Conservation (phyloP, 2,888 invertebrate species). For the Rhorus exstirpatorius region DNA sequence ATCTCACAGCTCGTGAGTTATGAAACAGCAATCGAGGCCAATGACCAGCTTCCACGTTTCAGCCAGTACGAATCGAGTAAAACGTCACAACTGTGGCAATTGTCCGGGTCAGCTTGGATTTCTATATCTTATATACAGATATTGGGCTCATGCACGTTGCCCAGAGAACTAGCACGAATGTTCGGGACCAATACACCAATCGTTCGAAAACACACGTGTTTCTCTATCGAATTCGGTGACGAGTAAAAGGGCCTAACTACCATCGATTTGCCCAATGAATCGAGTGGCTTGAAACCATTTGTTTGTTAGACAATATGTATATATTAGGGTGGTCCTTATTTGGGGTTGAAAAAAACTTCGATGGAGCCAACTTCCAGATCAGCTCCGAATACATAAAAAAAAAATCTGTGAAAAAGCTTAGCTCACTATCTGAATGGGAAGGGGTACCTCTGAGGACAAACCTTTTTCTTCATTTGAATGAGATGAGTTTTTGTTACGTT, state of each 20-base stretch:
- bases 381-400: too few relatives aligned
- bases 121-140: conserved; percentile 65
- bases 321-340: too few relatives aligned
- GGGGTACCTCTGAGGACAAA: too few relatives aligned
- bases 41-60: conserved; percentile 27
- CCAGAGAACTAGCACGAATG: neutral
- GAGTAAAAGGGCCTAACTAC: neutral
- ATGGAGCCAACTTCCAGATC: too few relatives aligned
- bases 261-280: neutral
- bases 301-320: too few relatives aligned
- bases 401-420: too few relatives aligned
- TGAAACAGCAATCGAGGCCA: conserved; percentile 45
- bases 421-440: too few relatives aligned
- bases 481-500: too few relatives aligned
- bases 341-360: too few relatives aligned
- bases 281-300: conserved; percentile 1
- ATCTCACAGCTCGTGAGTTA: conserved; percentile 29
- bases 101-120: conserved; percentile 57
- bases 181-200: conserved; percentile 10
- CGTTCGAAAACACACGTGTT: conserved; percentile 11
- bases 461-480: too few relatives aligned
- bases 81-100: conserved; percentile 37
- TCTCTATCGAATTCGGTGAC: neutral
- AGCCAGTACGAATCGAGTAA: conserved; percentile 23
- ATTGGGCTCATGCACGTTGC: conserved; percentile 44